Evolutionary conservation across 2,797 vertebrate species (phyloP).

Genomic region (Acipenser oxyrinchus): DNA sequence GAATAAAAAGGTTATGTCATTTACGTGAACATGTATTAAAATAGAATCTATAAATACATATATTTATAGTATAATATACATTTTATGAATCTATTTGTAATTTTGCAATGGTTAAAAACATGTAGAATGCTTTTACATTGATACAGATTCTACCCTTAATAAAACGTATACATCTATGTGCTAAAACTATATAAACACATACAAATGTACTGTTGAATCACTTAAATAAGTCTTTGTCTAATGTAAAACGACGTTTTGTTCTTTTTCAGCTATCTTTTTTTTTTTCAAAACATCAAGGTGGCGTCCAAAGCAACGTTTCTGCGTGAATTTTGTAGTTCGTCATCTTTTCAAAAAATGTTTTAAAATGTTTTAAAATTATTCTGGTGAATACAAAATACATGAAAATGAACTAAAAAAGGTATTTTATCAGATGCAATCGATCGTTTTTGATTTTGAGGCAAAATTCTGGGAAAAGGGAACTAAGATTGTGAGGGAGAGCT

Average conservation of each 20-base stretch:
- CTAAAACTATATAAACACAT: not conserved
- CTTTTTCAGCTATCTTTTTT: conserved; percentile 49
- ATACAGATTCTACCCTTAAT: not conserved
- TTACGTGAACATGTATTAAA: not conserved
- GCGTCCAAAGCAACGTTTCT: conserved; percentile 67
- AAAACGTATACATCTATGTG: not conserved
- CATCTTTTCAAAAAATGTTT: conserved; percentile 98
- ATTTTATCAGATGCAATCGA: conserved; percentile 37
- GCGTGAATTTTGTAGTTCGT: conserved; percentile 85
- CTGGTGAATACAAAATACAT: conserved; percentile 29
- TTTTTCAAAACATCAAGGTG: conserved; percentile 81
- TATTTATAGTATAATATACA: not conserved
- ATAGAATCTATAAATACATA: not conserved
- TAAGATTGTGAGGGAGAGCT: conserved; percentile 30
- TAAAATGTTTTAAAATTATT: conserved; percentile 82
- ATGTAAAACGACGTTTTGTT: conserved; percentile 14
- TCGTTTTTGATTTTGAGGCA: conserved; percentile 21
- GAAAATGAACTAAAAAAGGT: conserved; percentile 57
- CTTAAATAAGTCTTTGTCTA: conserved; percentile 16
- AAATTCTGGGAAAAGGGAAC: conserved; percentile 28
- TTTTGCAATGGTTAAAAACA: not conserved
- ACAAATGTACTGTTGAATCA: conserved; percentile 6
- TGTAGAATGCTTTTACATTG: not conserved
- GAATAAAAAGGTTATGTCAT: not conserved
- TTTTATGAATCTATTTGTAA: not conserved